Conservation (phyloP, 1,140 invertebrate genomes). For the Drosophila truncata region DNA sequence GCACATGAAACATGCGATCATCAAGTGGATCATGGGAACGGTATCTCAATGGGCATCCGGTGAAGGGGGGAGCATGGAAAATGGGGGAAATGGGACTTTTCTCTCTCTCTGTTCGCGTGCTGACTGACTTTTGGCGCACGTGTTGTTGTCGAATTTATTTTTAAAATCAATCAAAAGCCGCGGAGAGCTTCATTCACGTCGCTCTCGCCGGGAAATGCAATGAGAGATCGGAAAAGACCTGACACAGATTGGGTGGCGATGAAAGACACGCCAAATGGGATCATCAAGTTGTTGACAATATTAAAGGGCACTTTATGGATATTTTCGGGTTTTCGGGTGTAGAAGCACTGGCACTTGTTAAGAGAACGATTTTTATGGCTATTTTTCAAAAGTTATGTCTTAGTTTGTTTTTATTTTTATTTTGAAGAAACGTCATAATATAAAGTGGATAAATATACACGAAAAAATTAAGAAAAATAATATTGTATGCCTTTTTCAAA, state of each 20-base stretch:
- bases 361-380: neutral
- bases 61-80: slow-evolving; percentile 13
- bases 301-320: slow-evolving; percentile 9
- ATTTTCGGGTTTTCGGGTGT: slow-evolving; percentile 1
- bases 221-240: slow-evolving; percentile 28
- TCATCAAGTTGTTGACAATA: slow-evolving; percentile 57
- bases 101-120: slow-evolving; percentile 31
- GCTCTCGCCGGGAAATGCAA: slow-evolving; percentile 31
- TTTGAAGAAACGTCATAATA: too few species aligned
- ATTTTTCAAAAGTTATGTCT: neutral
- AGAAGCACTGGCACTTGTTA: neutral
- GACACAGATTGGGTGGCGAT: slow-evolving; percentile 21
- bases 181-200: slow-evolving; percentile 10
- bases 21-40: slow-evolving; percentile 33
- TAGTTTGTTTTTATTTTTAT: neutral
- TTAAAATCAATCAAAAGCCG: slow-evolving; percentile 77
- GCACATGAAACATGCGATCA: slow-evolving; percentile 20
- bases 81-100: slow-evolving; percentile 14
- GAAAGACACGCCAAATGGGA: slow-evolving; percentile 50
- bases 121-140: slow-evolving; percentile 44
- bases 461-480: too few species aligned
- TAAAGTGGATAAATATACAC: neutral
- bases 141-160: slow-evolving; percentile 72
- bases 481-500: too few species aligned
- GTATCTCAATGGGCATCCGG: slow-evolving; percentile 4